These are phyloP conservation scores for Drosophila navojoa DNA, from an alignment of 1,140 invertebrate species.

Conservation along the genomic window DNA sequence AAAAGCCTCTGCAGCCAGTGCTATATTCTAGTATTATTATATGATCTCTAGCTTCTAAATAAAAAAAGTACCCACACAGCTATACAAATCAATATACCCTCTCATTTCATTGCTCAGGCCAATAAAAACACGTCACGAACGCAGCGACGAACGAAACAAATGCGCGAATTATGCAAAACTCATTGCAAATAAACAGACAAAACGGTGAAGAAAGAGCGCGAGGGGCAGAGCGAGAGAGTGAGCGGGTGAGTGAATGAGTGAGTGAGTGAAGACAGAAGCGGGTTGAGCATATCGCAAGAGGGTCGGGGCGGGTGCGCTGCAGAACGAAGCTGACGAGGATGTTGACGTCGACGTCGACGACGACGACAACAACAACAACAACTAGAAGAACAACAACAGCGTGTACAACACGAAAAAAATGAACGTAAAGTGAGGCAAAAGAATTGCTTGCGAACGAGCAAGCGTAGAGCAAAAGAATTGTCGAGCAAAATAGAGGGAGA, in stretches of 20 bases:
- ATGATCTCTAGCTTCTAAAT: too few species aligned
- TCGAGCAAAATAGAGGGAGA: not conserved
- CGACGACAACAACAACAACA: conserved; percentile 54
- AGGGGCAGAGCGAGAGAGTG: not conserved
- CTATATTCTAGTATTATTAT: too few species aligned
- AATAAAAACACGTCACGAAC: conserved; percentile 42
- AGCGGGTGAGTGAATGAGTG: conserved; percentile 6
- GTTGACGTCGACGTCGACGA: conserved; percentile 80
- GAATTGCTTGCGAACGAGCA: conserved; percentile 56
- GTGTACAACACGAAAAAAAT: conserved; percentile 72
- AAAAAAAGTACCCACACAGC: not conserved
- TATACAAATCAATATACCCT: conserved; percentile 14
- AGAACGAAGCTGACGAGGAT: conserved; percentile 66
- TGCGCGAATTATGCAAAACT: conserved; percentile 82
- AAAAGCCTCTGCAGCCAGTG: too few species aligned
- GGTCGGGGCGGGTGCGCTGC: not conserved
- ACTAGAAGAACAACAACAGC: conserved; percentile 36
- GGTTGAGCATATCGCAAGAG: conserved; percentile 8
- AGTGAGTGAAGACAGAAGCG: conserved; percentile 2
- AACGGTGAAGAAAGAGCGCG: conserved; percentile 18
- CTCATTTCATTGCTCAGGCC: not conserved
- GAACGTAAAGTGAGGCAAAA: conserved; percentile 72
- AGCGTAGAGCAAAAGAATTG: conserved; percentile 1
- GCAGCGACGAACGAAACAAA: conserved; percentile 64
- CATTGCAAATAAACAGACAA: conserved; percentile 77